Evolutionary conservation across 2,797 vertebrate genomes (phyloP).

Genomic region (Gadopsis bispinosus): DNA sequence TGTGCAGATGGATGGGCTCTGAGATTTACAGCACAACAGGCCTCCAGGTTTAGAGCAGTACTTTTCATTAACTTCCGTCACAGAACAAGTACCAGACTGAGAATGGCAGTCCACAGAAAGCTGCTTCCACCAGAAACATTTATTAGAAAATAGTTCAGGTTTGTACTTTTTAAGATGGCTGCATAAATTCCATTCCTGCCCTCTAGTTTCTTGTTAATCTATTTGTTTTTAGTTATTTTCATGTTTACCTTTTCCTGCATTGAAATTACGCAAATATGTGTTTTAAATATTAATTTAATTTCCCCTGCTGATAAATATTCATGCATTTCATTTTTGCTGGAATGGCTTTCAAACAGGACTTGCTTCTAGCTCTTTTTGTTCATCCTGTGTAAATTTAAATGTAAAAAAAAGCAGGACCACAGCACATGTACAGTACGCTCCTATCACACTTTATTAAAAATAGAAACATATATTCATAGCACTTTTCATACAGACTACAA

Average conservation of each 20-base stretch:
- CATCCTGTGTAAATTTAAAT: background rate
- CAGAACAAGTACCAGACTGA: slow-evolving; percentile 40
- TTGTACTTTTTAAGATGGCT: slow-evolving; percentile 18
- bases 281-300: no score
- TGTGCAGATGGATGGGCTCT: slow-evolving; percentile 76
- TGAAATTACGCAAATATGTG: background rate
- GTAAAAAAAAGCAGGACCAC: slow-evolving; percentile 58
- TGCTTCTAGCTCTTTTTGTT: background rate
- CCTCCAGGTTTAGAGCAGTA: slow-evolving; percentile 66
- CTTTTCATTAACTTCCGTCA: slow-evolving; percentile 60
- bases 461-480: slow-evolving; percentile 84
- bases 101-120: slow-evolving; percentile 19
- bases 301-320: background rate
- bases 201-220: background rate
- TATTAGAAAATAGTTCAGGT: slow-evolving; percentile 3
- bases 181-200: background rate
- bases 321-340: slow-evolving; percentile 3
- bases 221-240: background rate
- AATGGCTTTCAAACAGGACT: slow-evolving; percentile 7
- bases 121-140: slow-evolving; percentile 1
- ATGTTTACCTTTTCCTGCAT: background rate
- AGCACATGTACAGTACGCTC: slow-evolving; percentile 66
- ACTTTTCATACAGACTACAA: slow-evolving; percentile 84
- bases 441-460: slow-evolving; percentile 86
- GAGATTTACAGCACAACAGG: slow-evolving; percentile 53